Evolutionary conservation across 2,888 invertebrate species (phyloP).

Genomic region (Perizoma flavofasciatum): DNA sequence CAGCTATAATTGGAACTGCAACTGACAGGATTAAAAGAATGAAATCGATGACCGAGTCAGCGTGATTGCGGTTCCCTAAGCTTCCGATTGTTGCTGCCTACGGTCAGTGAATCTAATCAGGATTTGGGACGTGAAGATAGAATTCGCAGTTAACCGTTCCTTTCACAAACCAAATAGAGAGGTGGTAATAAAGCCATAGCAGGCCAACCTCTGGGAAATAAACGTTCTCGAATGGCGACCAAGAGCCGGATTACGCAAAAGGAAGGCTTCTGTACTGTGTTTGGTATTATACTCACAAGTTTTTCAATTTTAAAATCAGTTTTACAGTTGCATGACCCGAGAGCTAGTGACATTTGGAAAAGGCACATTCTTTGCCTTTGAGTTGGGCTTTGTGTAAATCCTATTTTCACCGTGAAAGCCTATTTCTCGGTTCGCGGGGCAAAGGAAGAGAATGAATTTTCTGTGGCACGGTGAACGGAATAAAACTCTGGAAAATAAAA

Average conservation of each 20-base stretch:
- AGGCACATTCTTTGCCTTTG: constrained; percentile 21
- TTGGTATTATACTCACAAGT: too few relatives aligned
- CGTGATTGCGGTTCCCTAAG: background rate
- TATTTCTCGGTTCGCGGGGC: constrained; percentile 28
- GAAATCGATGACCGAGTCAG: background rate
- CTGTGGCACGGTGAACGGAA: constrained; percentile 9
- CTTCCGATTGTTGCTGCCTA: background rate
- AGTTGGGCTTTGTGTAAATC: constrained; percentile 25
- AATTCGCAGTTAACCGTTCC: background rate
- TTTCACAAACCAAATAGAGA: too few relatives aligned
- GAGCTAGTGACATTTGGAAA: constrained; percentile 19
- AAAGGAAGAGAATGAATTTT: constrained; percentile 3
- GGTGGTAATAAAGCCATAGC: too few relatives aligned
- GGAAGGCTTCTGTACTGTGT: too few relatives aligned
- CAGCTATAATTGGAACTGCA: constrained; percentile 11
- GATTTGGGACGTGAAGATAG: too few relatives aligned
- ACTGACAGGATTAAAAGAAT: background rate
- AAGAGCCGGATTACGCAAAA: too few relatives aligned
- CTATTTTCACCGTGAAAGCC: constrained; percentile 28
- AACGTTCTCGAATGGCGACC: too few relatives aligned
- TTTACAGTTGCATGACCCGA: background rate
- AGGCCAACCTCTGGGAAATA: too few relatives aligned
- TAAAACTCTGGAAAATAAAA: constrained; percentile 3
- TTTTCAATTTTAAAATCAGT: too few relatives aligned
- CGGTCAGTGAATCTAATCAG: background rate